Evolutionary conservation across 2,888 invertebrate genomes (phyloP).

Genomic region (Argynnis bischoffii): DNA sequence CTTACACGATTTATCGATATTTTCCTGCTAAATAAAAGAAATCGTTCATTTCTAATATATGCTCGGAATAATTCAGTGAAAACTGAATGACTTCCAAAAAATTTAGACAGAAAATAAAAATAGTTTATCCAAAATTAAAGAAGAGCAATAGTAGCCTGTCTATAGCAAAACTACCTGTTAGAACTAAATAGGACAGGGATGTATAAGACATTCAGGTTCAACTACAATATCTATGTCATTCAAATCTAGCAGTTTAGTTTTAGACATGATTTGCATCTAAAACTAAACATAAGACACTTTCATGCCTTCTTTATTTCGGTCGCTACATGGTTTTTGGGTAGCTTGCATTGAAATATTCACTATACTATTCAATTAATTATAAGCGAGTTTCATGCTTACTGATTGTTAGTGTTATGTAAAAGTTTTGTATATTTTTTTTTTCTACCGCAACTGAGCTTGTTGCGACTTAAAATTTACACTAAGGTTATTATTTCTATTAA

Average conservation of each 20-base stretch:
- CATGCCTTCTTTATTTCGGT: slow-evolving; percentile 11
- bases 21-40: slow-evolving; percentile 19
- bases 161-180: slow-evolving; percentile 22
- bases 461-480: too few relatives aligned
- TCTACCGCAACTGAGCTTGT: too few relatives aligned
- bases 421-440: neutral
- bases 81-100: neutral
- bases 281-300: slow-evolving; percentile 1
- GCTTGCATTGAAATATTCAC: slow-evolving; percentile 1
- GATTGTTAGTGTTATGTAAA: slow-evolving; percentile 3
- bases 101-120: slow-evolving; percentile 2
- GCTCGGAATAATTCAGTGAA: slow-evolving; percentile 4
- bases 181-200: slow-evolving; percentile 12
- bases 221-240: slow-evolving; percentile 18
- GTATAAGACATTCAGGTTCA: slow-evolving; percentile 23
- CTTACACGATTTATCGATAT: slow-evolving; percentile 11
- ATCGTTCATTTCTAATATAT: slow-evolving; percentile 4
- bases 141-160: slow-evolving; percentile 11
- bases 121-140: slow-evolving; percentile 10
- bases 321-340: slow-evolving; percentile 15
- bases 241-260: slow-evolving; percentile 1
- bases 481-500: too few relatives aligned
- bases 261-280: neutral
- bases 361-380: slow-evolving; percentile 3
- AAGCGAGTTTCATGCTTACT: slow-evolving; percentile 17